Evolutionary conservation across 2,113 vertebrate genomes (phyloP), one percentile per base, ranked within the genome.

Genomic region (Myocastor coypus): DNA sequence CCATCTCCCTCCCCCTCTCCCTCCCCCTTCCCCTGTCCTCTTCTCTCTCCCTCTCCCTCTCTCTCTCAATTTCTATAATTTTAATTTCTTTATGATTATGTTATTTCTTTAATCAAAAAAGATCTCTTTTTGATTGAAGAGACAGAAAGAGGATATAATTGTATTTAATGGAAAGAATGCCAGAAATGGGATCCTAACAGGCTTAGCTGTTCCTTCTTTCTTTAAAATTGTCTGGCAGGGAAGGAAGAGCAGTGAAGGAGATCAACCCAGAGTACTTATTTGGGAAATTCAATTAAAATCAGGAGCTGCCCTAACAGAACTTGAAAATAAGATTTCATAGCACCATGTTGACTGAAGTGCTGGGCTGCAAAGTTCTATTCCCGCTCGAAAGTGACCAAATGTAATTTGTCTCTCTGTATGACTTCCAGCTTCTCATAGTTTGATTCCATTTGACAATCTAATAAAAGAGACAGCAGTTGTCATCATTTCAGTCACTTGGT

Each of bases 241-340:
- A 88, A 91, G 37, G 73, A 88, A 52, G 68, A 1, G 0, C 42
- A 85, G 61, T 4, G 3, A 78, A 86, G 57, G 71, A 37, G 40
- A 91, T 32, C 22, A 80, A 57, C 28, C 95, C 84, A 63, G 1
- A 40, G 26, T 3, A 8, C 55, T 89, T 89, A 92, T 73, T 92
- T 92, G 64, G 28, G 61, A 97, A 91, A 96, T 52, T 59, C 16
- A 96, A 93, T 97, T 86, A 94, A 69, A 96, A 87, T 87, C 69
- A n/a, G 32, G 30, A 77, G 26, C 75, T 96, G 83, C 94, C 87
- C 91, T 93, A 94, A 96, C 94, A 96, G 89, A 96, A 83, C 81
- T 84, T 96, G 91, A 96, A 97, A 96, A 97, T 95, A 92, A 94
- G 89, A 97, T 97, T 96, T 96, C 95, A 95, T 94, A 95, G 83